Conservation (phyloP, 2,113 vertebrate species). For the Trinectes maculatus region DNA sequence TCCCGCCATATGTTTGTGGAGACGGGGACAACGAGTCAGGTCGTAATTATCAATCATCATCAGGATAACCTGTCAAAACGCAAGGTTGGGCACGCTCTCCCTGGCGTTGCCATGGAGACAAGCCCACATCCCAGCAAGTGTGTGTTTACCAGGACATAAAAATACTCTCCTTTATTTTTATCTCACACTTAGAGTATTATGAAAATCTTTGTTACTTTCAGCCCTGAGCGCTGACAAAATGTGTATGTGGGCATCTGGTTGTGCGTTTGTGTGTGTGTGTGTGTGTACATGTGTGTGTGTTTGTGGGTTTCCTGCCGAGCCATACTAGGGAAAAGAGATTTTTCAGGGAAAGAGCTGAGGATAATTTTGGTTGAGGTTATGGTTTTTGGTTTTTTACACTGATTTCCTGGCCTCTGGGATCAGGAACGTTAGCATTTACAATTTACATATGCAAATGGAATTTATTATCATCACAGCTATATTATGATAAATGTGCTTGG, state of each 20-base stretch:
- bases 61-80: slow-evolving; percentile 72
- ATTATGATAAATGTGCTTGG: slow-evolving; percentile 34
- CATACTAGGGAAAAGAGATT: slow-evolving; percentile 26
- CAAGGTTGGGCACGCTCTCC: slow-evolving; percentile 57
- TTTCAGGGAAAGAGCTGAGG: slow-evolving; percentile 31
- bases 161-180: slow-evolving; percentile 67
- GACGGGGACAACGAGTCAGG: slow-evolving; percentile 74
- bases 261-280: slow-evolving; percentile 5
- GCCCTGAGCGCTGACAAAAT: background rate
- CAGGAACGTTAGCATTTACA: slow-evolving; percentile 39
- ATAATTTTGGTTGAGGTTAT: slow-evolving; percentile 52
- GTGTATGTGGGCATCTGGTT: background rate
- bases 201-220: slow-evolving; percentile 36
- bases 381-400: slow-evolving; percentile 43
- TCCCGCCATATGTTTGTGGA: slow-evolving; percentile 74
- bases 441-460: slow-evolving; percentile 56
- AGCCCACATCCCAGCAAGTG: slow-evolving; percentile 64
- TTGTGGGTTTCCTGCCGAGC: slow-evolving; percentile 44
- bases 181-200: slow-evolving; percentile 47
- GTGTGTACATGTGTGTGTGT: slow-evolving; percentile 11
- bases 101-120: slow-evolving; percentile 78
- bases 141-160: slow-evolving; percentile 74
- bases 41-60: slow-evolving; percentile 83
- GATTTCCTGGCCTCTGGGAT: slow-evolving; percentile 33
- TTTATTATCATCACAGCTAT: slow-evolving; percentile 38